These are phyloP conservation scores for Amaurobius ferox DNA, from an alignment of 2,888 invertebrate species.

Conservation along the genomic window DNA sequence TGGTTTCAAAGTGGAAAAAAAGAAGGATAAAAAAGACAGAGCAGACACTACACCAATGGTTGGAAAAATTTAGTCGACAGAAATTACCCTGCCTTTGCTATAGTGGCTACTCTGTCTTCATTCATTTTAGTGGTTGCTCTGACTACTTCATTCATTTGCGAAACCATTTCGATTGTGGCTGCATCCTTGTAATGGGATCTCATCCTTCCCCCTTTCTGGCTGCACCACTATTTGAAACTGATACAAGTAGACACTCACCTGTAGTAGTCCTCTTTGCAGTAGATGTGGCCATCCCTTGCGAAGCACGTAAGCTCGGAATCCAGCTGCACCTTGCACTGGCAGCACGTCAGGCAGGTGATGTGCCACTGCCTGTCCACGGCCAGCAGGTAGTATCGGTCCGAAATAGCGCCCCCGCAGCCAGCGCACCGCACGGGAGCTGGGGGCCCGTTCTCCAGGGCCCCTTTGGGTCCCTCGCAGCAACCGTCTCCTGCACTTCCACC, in stretches of 20 bases:
- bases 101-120: too few relatives aligned
- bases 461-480: not conserved
- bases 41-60: too few relatives aligned
- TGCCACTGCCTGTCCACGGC: conserved; percentile 96
- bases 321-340: conserved; percentile 91
- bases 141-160: too few relatives aligned
- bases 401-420: conserved; percentile 91
- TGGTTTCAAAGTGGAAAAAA: too few relatives aligned
- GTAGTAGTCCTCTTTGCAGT: conserved; percentile 97
- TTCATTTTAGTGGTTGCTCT: too few relatives aligned
- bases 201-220: too few relatives aligned
- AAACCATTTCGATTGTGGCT: too few relatives aligned
- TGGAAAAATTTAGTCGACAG: too few relatives aligned
- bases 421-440: conserved; percentile 81
- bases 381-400: conserved; percentile 92
- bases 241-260: conserved; percentile 88
- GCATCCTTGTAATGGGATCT: too few relatives aligned
- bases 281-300: conserved; percentile 93
- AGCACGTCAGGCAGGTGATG: conserved; percentile 91
- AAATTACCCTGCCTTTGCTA: too few relatives aligned
- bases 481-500: conserved; percentile 13
- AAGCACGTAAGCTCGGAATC: conserved; percentile 95
- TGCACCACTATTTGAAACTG: too few relatives aligned
- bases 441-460: not conserved
- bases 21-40: too few relatives aligned